Evolutionary conservation across 2,797 vertebrate genomes (phyloP).

Genomic region (Microchirus variegatus): DNA sequence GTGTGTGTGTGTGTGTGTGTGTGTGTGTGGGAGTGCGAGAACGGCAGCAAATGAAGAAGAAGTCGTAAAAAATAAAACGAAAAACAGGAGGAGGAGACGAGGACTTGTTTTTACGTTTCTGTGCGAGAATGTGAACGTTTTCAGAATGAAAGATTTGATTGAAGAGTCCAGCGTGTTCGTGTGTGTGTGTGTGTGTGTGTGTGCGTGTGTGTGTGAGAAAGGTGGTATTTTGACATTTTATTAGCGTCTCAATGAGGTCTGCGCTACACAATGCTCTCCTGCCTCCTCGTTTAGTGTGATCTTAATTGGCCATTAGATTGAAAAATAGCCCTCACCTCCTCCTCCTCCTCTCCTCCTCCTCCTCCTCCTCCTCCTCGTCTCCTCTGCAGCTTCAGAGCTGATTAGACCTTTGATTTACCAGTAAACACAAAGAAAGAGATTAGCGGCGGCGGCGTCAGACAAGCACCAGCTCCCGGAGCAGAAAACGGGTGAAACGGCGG

Average conservation of each 20-base stretch:
- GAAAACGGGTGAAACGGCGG: conserved; percentile 33
- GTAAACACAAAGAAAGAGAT: conserved; percentile 80
- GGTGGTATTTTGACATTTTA: conserved; percentile 68
- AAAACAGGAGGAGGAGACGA: neutral
- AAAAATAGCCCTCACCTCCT: conserved; percentile 77
- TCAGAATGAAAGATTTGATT: conserved; percentile 21
- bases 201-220: neutral
- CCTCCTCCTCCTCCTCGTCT: conserved; percentile 56
- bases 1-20: conserved; percentile 58
- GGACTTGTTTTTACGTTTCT: conserved; percentile 12
- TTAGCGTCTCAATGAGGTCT: conserved; percentile 73
- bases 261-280: conserved; percentile 75
- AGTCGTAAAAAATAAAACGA: conserved; percentile 9
- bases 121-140: conserved; percentile 41
- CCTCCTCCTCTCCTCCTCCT: conserved; percentile 52
- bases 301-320: conserved; percentile 86
- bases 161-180: conserved; percentile 31
- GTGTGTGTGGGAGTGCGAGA: conserved; percentile 50
- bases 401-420: conserved; percentile 84
- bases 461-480: conserved; percentile 26
- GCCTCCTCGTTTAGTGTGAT: conserved; percentile 79
- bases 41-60: conserved; percentile 41
- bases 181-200: neutral
- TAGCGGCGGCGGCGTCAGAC: conserved; percentile 49
- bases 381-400: conserved; percentile 74